Percentiles rank a stretch among this genome's conserved stretches.
These are phyloP conservation scores for Pseudomyrmex concolor DNA, from an alignment of 1,140 invertebrate genomes.

Conservation along the genomic window DNA sequence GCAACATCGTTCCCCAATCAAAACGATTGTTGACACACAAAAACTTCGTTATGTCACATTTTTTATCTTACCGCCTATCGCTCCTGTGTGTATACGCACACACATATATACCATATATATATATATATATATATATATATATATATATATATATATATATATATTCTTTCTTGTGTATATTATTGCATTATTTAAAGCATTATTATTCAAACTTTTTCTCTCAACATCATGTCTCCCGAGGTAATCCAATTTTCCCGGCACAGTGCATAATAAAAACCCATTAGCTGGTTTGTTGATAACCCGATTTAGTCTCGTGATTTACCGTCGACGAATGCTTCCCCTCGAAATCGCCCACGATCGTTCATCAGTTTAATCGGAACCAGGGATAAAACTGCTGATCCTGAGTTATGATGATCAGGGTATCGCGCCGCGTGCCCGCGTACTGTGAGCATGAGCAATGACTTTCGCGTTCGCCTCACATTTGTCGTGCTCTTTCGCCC, in stretches of 20 bases:
- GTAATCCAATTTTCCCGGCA: constrained; percentile 31
- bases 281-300: constrained; percentile 43
- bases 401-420: constrained; percentile 48
- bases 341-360: constrained; percentile 35
- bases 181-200: constrained; percentile 28
- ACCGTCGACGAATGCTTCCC: constrained; percentile 24
- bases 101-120: not conserved
- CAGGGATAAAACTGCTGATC: constrained; percentile 63
- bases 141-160: not conserved
- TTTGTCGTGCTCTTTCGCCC: constrained; percentile 46
- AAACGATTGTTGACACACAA: not conserved
- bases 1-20: constrained; percentile 31
- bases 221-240: constrained; percentile 15
- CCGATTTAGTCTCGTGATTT: constrained; percentile 35
- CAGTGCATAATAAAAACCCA: constrained; percentile 47
- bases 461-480: constrained; percentile 59
- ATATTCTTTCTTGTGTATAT: not conserved
- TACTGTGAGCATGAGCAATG: constrained; percentile 58
- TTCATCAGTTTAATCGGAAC: constrained; percentile 58
- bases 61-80: not conserved
- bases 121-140: not conserved
- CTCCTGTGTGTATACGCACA: not conserved
- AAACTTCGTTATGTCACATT: not conserved
- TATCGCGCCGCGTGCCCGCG: constrained; percentile 24
- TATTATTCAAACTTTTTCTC: constrained; percentile 16